phyloP scores from a whole-genome alignment of 2,888 invertebrate genomes.

The Leucania comma region DNA sequence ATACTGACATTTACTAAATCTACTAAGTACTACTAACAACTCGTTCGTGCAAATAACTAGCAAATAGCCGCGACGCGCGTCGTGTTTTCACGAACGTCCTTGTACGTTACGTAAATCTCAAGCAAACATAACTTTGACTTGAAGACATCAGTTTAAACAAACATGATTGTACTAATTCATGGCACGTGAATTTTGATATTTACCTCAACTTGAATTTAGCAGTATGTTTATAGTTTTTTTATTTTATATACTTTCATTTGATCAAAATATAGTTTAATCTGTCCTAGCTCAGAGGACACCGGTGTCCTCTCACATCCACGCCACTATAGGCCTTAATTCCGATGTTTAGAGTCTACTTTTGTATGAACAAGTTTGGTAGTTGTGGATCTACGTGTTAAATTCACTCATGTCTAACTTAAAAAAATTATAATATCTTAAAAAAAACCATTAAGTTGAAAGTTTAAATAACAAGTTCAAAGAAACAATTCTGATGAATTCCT shows the following conservation, averaged over 20 bases:
- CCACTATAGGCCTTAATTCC: too few relatives aligned
- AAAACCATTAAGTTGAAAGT: background rate
- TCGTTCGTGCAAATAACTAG: constrained; percentile 16
- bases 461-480: background rate
- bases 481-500: background rate
- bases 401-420: background rate
- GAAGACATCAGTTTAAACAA: background rate
- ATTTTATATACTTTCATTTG: too few relatives aligned
- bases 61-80: background rate
- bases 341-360: too few relatives aligned
- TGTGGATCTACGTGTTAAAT: too few relatives aligned
- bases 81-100: background rate
- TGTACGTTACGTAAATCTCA: background rate
- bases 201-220: background rate
- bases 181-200: background rate
- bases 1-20: constrained; percentile 66
- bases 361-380: too few relatives aligned
- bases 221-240: too few relatives aligned
- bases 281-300: too few relatives aligned
- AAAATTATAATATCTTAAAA: background rate
- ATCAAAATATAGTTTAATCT: too few relatives aligned
- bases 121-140: background rate
- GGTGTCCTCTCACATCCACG: too few relatives aligned
- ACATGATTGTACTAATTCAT: background rate
- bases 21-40: constrained; percentile 62